Conservation (phyloP, 2,113 vertebrate species). For the Tympanuchus pallidicinctus region DNA sequence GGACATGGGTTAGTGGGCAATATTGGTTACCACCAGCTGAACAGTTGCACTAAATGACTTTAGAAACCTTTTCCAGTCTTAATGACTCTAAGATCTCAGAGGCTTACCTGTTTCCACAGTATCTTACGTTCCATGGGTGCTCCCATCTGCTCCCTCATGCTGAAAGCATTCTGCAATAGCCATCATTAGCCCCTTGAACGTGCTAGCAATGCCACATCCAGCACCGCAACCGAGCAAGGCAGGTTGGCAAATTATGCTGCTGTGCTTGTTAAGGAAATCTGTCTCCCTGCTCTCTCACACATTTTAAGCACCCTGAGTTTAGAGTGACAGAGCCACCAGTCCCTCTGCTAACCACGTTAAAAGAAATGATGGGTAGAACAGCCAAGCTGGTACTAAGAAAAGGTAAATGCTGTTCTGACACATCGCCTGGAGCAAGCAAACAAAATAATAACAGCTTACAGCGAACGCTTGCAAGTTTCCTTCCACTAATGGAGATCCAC, state of each 20-base stretch:
- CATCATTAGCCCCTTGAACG: accelerated
- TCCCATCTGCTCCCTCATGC: neutral
- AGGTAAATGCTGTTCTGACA: conserved; percentile 39
- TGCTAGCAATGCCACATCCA: neutral
- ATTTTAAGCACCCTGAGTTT: neutral
- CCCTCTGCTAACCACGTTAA: conserved; percentile 11
- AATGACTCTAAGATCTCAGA: neutral
- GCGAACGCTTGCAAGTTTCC: neutral
- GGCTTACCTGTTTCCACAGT: neutral
- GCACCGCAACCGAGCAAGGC: neutral
- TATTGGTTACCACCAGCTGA: too few relatives aligned
- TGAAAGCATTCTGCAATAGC: neutral
- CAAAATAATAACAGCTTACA: conserved; percentile 47
- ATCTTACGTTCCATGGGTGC: neutral
- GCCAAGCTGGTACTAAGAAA: conserved; percentile 23
- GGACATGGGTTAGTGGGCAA: too few relatives aligned
- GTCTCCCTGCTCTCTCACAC: neutral
- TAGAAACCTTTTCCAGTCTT: too few relatives aligned
- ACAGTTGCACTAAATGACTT: too few relatives aligned
- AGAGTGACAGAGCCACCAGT: conserved; percentile 6
- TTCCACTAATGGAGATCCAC: conserved; percentile 58
- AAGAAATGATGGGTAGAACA: conserved; percentile 44
- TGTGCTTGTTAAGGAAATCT: neutral
- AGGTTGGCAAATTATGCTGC: neutral
- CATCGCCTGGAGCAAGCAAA: conserved; percentile 37